Evolutionary conservation across 2,797 vertebrate species (phyloP), one percentile per base, ranked within the genome.

Genomic region (Acropternis orthonyx): DNA sequence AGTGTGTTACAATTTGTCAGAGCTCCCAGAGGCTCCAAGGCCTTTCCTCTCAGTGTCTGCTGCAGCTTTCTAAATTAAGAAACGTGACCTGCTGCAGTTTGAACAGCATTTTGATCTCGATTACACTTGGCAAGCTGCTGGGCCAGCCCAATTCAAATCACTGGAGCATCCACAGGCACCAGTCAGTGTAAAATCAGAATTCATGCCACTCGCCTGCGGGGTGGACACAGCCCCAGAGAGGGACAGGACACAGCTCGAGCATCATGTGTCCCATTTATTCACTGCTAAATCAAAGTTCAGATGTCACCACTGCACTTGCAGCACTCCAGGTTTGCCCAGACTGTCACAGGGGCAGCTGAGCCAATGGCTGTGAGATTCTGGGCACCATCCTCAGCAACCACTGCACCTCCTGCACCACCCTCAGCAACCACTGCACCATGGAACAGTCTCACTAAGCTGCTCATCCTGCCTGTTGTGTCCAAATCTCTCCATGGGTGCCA

Each of bases 31-130:
- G 18, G 51, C 20, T 84, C 69, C 88, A 82, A 83, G 82, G 51
- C 39, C 62, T 69, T 63, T 96, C 85, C 72, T 79, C 72, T 88
- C 91, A 51, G 1, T 89, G 63, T 73, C 65, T 95, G 43, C 59
- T 71, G n/a, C 24, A 85, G 61, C 63, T 65, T 92, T 92, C 82
- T 86, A 77, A 95, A 91, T 88, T 59, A 82, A 93, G 81, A 72
- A 89, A 85, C 1, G 0, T 24, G 26, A 73, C 75, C 67, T 92
- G 74, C 58, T 68, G 46, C 56, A 88, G 68, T 63, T 81, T 75
- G 36, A 61, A 17, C 65, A 69, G 52, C 56, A 66, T 52, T 93
- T 85, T 85, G 62, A 82, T 73, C 86, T 93, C 4, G 0, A 20
- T 73, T 82, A 76, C 79, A 79, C 55, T 34, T 83, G 84, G 80